phyloP scores from a whole-genome alignment of 2,113 vertebrate genomes.

The Catagonus wagneri region DNA sequence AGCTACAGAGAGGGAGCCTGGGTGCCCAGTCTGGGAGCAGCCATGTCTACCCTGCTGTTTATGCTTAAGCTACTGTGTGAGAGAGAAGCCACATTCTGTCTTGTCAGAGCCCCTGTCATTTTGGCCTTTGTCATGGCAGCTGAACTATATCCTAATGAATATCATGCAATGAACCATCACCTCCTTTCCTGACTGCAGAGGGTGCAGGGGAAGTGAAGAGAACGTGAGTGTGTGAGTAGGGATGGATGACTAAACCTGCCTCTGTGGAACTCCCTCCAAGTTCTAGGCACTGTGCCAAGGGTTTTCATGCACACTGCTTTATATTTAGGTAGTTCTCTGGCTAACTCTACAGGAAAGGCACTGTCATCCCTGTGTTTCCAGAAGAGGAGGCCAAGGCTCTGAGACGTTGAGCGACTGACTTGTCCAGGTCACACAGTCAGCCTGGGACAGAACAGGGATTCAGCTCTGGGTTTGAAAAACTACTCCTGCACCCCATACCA shows the following conservation, averaged over 20 bases:
- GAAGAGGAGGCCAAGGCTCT: not conserved
- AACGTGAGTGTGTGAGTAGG: not conserved
- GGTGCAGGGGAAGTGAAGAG: not conserved
- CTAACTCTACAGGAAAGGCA: not conserved
- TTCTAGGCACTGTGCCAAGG: not conserved
- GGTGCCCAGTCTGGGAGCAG: not conserved
- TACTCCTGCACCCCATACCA: fast-evolving
- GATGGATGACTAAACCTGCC: not conserved
- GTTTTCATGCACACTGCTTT: not conserved
- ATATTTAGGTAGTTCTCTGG: not conserved
- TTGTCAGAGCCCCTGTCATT: not conserved
- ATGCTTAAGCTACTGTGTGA: not conserved
- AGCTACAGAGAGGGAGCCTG: not conserved
- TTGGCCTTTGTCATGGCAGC: not conserved
- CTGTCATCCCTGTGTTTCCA: not conserved
- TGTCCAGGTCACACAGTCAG: not conserved
- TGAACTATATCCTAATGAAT: not conserved
- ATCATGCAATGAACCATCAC: not conserved
- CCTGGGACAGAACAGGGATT: not conserved
- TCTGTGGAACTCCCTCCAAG: not conserved
- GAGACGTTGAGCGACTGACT: not conserved
- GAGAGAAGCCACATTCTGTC: not conserved
- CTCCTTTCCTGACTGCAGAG: not conserved
- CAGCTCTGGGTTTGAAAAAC: not conserved
- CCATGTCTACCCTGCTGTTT: not conserved